A percentile compares a stretch with the other conserved stretches of the same genome.
Conservation (phyloP, 2,888 invertebrate genomes). For the Tortricodes alternella region DNA sequence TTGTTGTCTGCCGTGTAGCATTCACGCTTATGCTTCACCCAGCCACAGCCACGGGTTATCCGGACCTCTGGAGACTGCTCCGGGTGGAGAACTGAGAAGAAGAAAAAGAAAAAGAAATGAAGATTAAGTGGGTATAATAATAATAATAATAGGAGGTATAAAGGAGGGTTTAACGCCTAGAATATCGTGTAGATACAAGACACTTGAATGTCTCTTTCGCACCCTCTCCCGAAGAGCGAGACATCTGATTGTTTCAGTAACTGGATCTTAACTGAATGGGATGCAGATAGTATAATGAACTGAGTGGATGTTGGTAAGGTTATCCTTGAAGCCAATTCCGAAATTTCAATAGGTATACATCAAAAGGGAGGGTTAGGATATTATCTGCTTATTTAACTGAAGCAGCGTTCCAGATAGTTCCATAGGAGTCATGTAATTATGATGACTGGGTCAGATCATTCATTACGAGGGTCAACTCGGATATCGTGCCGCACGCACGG, state of each 20-base stretch:
- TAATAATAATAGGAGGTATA: not conserved
- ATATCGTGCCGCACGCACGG: conserved; percentile 18
- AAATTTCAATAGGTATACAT: too few relatives aligned
- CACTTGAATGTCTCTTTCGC: too few relatives aligned
- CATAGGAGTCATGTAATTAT: conserved; percentile 6
- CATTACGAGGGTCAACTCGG: conserved; percentile 2
- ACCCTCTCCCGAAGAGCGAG: too few relatives aligned
- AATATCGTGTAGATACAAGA: too few relatives aligned
- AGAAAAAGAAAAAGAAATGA: not conserved
- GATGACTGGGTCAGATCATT: not conserved
- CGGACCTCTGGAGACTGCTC: conserved; percentile 63
- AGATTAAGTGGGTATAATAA: not conserved
- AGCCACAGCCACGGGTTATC: conserved; percentile 84
- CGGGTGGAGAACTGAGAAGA: conserved; percentile 59
- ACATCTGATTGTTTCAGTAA: too few relatives aligned
- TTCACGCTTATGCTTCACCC: conserved; percentile 65
- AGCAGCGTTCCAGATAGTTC: conserved; percentile 8
- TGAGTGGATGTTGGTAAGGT: too few relatives aligned
- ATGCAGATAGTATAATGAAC: too few relatives aligned
- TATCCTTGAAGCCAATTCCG: too few relatives aligned
- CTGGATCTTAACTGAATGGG: too few relatives aligned
- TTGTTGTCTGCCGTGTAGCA: conserved; percentile 84
- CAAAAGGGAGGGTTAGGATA: too few relatives aligned
- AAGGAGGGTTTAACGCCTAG: too few relatives aligned
- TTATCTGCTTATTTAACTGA: too few relatives aligned